phyloP scores from a whole-genome alignment of 92 coral and sea anemone species.

The Zoanthus gigantus region DNA sequence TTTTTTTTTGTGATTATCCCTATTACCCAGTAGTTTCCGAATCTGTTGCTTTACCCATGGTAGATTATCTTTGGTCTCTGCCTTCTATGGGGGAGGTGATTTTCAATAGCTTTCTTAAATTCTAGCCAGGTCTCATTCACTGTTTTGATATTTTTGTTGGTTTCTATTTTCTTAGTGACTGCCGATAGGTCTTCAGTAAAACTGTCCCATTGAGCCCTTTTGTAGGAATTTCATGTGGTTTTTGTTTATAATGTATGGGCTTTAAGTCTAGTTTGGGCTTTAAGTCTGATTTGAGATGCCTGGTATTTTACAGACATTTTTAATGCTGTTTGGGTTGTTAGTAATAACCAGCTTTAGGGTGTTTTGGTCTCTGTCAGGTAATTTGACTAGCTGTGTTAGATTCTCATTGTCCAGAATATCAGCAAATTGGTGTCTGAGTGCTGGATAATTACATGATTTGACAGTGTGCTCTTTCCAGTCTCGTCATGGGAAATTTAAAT shows the following conservation, averaged over 20 bases:
- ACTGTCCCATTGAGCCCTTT: slow-evolving; percentile 60
- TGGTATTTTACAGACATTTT: no score
- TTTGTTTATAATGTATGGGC: slow-evolving; percentile 62
- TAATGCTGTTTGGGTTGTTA: slow-evolving; percentile 54
- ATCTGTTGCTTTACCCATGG: slow-evolving; percentile 24
- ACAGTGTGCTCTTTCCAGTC: slow-evolving; percentile 67
- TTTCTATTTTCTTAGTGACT: slow-evolving; percentile 29
- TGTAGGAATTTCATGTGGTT: slow-evolving; percentile 59
- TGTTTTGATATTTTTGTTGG: slow-evolving; percentile 45
- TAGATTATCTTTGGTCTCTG: slow-evolving; percentile 40
- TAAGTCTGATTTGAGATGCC: no score
- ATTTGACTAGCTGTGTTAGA: slow-evolving; percentile 59
- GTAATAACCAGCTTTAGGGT: slow-evolving; percentile 65
- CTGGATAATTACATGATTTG: slow-evolving; percentile 50
- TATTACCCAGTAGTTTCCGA: no score
- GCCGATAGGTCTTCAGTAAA: slow-evolving; percentile 44
- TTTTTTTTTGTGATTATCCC: no score
- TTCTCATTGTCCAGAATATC: slow-evolving; percentile 62
- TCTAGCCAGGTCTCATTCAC: no score
- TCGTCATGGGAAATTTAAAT: slow-evolving; percentile 55
- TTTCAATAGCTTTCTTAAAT: slow-evolving; percentile 34
- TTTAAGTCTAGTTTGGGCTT: no score
- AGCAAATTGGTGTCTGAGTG: slow-evolving; percentile 64
- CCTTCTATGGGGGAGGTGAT: slow-evolving; percentile 46
- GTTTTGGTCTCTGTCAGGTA: slow-evolving; percentile 69